Conservation (phyloP, 64 coral and sea anemone genomes). For the Pocillopora damicornis region DNA sequence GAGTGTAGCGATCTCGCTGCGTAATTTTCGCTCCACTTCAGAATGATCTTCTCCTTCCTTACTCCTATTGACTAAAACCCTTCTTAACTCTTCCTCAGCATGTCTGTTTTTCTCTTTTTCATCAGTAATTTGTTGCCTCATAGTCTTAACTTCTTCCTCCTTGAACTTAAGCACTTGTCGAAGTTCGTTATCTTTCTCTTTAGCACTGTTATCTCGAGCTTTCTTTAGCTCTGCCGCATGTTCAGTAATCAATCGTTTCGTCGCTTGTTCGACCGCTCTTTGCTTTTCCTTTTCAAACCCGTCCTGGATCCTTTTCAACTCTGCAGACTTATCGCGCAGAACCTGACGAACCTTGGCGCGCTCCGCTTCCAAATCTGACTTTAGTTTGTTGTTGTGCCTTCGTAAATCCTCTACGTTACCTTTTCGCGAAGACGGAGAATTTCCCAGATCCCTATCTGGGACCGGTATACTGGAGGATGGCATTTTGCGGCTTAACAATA, state of each 20-base stretch:
- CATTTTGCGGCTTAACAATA: slow-evolving; percentile 55
- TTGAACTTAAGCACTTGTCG: slow-evolving; percentile 89
- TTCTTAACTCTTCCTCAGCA: slow-evolving; percentile 74
- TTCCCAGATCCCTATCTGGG: slow-evolving; percentile 71
- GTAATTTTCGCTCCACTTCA: slow-evolving; percentile 65
- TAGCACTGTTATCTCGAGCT: slow-evolving; percentile 51
- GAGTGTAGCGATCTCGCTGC: slow-evolving; percentile 60
- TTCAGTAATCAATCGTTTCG: slow-evolving; percentile 75
- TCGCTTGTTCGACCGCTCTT: slow-evolving; percentile 75
- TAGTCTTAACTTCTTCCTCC: slow-evolving; percentile 88
- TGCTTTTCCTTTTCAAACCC: slow-evolving; percentile 88
- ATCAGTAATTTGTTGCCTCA: slow-evolving; percentile 84
- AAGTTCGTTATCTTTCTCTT: slow-evolving; percentile 90
- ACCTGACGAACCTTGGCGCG: slow-evolving; percentile 79
- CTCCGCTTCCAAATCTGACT: slow-evolving; percentile 88
- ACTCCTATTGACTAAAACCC: slow-evolving; percentile 56
- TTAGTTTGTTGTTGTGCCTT: slow-evolving; percentile 77
- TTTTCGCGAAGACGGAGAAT: slow-evolving; percentile 57
- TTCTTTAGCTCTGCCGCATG: slow-evolving; percentile 70
- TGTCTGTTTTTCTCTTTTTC: slow-evolving; percentile 77
- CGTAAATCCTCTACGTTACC: slow-evolving; percentile 72
- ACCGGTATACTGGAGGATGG: slow-evolving; percentile 80
- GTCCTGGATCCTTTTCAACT: slow-evolving; percentile 92
- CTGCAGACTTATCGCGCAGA: slow-evolving; percentile 87
- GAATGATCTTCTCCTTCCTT: slow-evolving; percentile 47